phyloP scores from a whole-genome alignment of 2,888 invertebrate species.

The Eilema depressum region DNA sequence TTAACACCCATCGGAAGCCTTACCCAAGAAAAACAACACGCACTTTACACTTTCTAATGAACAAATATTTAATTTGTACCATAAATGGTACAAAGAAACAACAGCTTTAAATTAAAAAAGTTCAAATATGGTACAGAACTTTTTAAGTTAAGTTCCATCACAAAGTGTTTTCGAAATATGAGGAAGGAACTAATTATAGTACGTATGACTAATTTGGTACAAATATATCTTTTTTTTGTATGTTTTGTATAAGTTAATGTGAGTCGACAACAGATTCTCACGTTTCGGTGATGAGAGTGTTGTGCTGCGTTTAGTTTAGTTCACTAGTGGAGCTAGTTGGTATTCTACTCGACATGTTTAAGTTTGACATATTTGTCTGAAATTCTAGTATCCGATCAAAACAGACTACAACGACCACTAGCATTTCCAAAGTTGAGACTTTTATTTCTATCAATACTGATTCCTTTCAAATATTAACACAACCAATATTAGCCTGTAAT shows the following conservation, averaged over 20 bases:
- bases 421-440: too few species aligned
- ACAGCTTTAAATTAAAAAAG: slow-evolving; percentile 32
- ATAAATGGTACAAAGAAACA: slow-evolving; percentile 34
- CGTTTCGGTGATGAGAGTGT: slow-evolving; percentile 29
- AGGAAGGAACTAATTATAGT: slow-evolving; percentile 38
- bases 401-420: too few species aligned
- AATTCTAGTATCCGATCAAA: too few species aligned
- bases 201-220: slow-evolving; percentile 33
- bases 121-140: slow-evolving; percentile 31
- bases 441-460: neutral
- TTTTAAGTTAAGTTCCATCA: neutral
- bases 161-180: slow-evolving; percentile 12
- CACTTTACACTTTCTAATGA: slow-evolving; percentile 40
- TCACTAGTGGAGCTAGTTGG: slow-evolving; percentile 3
- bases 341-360: slow-evolving; percentile 5
- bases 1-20: slow-evolving; percentile 27
- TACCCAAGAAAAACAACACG: slow-evolving; percentile 21
- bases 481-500: neutral
- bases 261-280: slow-evolving; percentile 46
- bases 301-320: slow-evolving; percentile 31
- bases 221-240: slow-evolving; percentile 20
- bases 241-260: slow-evolving; percentile 14
- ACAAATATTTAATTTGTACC: slow-evolving; percentile 39
- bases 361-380: too few species aligned
- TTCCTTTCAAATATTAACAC: neutral